phyloP scores from a whole-genome alignment of 1,140 invertebrate species.

The Megathymus violae region DNA sequence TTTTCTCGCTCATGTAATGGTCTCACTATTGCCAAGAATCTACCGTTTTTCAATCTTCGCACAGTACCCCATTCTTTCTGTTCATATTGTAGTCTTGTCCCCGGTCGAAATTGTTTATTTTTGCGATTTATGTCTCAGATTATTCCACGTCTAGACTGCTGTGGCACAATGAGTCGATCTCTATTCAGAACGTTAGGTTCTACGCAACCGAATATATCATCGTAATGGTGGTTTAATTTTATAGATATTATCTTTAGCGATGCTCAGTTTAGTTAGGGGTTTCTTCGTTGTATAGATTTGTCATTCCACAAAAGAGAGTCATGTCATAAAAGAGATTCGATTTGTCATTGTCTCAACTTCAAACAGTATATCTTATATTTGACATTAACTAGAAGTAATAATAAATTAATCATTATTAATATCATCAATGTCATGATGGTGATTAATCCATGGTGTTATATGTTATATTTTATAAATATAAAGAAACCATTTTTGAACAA shows the following conservation, averaged over 20 bases:
- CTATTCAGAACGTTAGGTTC: conserved; percentile 52
- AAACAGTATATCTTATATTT: too few species aligned
- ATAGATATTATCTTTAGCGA: conserved; percentile 9
- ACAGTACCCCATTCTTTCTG: not conserved
- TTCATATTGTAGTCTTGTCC: conserved; percentile 22
- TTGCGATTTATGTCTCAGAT: conserved; percentile 42
- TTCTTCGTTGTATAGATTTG: too few species aligned
- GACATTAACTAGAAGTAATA: too few species aligned
- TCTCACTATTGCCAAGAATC: not conserved
- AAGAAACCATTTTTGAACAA: too few species aligned
- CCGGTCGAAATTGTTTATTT: conserved; percentile 38
- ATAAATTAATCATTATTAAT: too few species aligned
- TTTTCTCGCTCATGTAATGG: too few species aligned
- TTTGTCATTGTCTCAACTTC: too few species aligned
- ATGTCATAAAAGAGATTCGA: too few species aligned
- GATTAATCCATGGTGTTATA: too few species aligned
- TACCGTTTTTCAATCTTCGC: conserved; percentile 10
- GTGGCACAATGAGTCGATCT: conserved; percentile 48
- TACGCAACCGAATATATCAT: conserved; percentile 40
- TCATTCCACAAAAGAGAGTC: too few species aligned
- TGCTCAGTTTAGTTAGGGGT: not conserved
- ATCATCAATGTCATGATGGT: too few species aligned
- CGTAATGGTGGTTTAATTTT: conserved; percentile 27
- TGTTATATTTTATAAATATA: too few species aligned
- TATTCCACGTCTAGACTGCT: conserved; percentile 50